Percentiles rank a stretch among this genome's conserved stretches.
Conservation (phyloP, 2,113 vertebrate genomes). For the Phylloscopus trochiloides region DNA sequence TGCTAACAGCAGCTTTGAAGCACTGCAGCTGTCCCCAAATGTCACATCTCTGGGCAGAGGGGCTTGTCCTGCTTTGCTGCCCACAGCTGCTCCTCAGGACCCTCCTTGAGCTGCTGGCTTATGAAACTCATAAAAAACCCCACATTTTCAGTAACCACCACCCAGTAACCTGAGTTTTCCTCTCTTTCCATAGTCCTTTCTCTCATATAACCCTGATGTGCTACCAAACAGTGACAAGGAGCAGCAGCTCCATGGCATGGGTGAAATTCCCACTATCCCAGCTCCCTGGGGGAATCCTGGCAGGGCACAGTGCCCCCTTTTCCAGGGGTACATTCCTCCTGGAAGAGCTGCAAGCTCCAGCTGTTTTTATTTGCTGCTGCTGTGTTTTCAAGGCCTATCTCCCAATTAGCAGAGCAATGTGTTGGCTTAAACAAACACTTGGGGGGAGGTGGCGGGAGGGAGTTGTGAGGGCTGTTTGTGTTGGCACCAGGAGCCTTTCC, state of each 20-base stretch:
- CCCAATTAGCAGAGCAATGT: slow-evolving; percentile 81
- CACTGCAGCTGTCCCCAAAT: fast-evolving
- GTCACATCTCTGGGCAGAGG: background rate
- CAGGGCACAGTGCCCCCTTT: background rate
- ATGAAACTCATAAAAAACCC: fast-evolving
- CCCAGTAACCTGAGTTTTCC: background rate
- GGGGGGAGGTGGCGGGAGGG: background rate
- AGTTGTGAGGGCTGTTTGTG: slow-evolving; percentile 1
- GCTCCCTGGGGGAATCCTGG: fast-evolving
- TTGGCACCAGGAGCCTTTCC: slow-evolving; percentile 62
- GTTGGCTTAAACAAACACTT: slow-evolving; percentile 79
- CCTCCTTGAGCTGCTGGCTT: background rate
- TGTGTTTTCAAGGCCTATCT: slow-evolving; percentile 78
- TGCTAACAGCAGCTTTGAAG: background rate
- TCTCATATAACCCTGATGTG: fast-evolving
- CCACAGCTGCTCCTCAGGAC: background rate
- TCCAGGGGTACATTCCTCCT: background rate
- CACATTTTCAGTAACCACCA: background rate
- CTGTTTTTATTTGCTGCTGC: slow-evolving; percentile 68
- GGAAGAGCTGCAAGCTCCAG: slow-evolving; percentile 10
- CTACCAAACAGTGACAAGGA: fast-evolving
- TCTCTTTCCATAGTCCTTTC: background rate
- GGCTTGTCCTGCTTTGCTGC: background rate
- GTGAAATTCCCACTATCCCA: too few species aligned
- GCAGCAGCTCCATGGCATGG: background rate